These are phyloP conservation scores for Climacteris rufus DNA, from an alignment of 2,113 vertebrate species.

Conservation along the genomic window DNA sequence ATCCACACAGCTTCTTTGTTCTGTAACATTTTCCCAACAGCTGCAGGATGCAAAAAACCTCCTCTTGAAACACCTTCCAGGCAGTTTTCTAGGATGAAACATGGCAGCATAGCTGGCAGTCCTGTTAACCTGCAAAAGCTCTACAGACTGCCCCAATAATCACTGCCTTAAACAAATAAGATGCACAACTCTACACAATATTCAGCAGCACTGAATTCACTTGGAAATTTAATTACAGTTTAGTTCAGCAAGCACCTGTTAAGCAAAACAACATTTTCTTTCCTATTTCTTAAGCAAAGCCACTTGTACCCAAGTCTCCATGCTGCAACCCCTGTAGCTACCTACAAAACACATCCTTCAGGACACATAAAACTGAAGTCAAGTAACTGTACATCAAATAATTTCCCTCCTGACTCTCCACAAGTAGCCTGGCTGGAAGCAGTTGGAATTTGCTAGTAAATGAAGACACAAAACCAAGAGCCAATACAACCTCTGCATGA, in stretches of 20 bases:
- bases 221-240: neutral
- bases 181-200: neutral
- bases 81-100: neutral
- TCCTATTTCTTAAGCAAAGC: neutral
- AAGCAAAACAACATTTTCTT: neutral
- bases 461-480: neutral
- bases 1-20: neutral
- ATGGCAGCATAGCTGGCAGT: neutral
- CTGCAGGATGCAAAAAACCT: neutral
- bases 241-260: neutral
- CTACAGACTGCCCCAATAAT: neutral
- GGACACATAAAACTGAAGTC: neutral
- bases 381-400: neutral
- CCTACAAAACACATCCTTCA: neutral
- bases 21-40: neutral
- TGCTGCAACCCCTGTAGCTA: accelerated
- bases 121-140: neutral
- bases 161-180: neutral
- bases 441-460: neutral
- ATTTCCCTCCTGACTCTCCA: neutral
- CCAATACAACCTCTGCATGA: neutral
- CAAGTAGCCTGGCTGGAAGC: neutral
- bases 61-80: neutral
- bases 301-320: neutral
- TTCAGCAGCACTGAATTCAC: neutral